phyloP scores from a whole-genome alignment of 2,113 vertebrate genomes.

The Noctilio leporinus region DNA sequence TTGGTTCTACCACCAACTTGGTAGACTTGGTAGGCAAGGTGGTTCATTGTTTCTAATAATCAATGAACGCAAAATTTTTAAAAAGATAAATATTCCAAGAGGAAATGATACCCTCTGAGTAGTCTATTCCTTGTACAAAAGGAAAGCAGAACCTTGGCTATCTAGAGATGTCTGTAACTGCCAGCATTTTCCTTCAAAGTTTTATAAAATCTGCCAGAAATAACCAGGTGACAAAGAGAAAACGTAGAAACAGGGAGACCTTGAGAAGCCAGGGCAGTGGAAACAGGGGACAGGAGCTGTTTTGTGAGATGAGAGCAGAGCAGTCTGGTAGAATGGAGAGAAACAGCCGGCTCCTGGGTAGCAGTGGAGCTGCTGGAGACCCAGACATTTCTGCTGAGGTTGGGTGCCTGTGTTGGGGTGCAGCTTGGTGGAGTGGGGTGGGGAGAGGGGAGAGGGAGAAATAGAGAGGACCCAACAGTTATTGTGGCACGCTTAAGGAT shows the following conservation, averaged over 20 bases:
- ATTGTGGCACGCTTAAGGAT: not conserved
- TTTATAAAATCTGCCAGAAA: not conserved
- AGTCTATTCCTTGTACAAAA: not conserved
- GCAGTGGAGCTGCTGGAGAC: not conserved
- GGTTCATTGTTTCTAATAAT: not conserved
- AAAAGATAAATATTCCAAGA: not conserved
- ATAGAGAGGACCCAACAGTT: not conserved
- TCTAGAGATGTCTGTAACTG: not conserved
- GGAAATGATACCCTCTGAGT: not conserved
- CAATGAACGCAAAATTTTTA: not conserved
- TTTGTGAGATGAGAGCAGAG: not conserved
- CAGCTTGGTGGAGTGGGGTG: not conserved
- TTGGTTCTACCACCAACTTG: too few relatives aligned
- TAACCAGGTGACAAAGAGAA: not conserved
- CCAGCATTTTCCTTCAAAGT: not conserved
- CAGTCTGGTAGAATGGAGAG: not conserved
- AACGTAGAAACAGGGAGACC: not conserved
- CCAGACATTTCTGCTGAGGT: not conserved
- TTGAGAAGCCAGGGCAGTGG: not conserved
- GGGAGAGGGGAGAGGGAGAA: not conserved
- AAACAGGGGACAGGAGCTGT: not conserved
- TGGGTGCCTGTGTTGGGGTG: not conserved
- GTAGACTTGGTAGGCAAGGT: not conserved
- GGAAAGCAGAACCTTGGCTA: not conserved
- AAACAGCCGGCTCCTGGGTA: not conserved